Evolutionary conservation across 2,888 invertebrate species (phyloP).

Genomic region (Ormia ochracea): DNA sequence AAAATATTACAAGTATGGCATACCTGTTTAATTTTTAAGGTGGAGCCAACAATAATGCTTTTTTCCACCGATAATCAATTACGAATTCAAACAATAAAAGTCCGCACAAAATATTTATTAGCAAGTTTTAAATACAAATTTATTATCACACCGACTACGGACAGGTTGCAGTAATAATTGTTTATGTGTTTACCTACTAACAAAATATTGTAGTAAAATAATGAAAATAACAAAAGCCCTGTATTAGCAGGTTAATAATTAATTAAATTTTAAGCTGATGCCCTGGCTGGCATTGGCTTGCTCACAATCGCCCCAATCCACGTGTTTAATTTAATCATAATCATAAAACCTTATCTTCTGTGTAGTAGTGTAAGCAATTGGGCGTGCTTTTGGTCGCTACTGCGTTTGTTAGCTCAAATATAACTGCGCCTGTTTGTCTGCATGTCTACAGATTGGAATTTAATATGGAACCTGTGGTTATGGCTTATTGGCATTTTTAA

Average conservation of each 20-base stretch:
- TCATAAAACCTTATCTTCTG: not conserved
- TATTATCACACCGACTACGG: not conserved
- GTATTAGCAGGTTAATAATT: conserved; percentile 51
- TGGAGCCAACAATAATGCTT: not conserved
- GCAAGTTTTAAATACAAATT: not conserved
- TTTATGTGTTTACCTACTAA: not conserved
- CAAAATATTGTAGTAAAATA: conserved; percentile 31
- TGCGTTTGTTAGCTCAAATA: not conserved
- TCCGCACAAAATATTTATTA: conserved; percentile 3
- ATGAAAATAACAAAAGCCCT: conserved; percentile 22
- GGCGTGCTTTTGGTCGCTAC: not conserved
- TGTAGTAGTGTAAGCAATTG: conserved; percentile 9
- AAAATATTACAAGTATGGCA: no score
- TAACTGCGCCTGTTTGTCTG: not conserved
- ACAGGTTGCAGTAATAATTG: not conserved
- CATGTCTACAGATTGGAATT: conserved; percentile 28
- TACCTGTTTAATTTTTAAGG: conserved; percentile 15
- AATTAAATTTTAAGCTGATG: conserved; percentile 51
- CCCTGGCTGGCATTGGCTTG: not conserved
- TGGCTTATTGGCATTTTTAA: conserved; percentile 60
- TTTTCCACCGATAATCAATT: not conserved
- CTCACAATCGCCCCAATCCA: not conserved
- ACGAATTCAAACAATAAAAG: not conserved
- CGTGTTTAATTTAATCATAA: not conserved
- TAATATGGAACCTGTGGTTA: conserved; percentile 55